Percentiles rank a stretch among this genome's conserved stretches.
phyloP scores from a whole-genome alignment of 2,113 vertebrate genomes.

The Pachyramphus minor region DNA sequence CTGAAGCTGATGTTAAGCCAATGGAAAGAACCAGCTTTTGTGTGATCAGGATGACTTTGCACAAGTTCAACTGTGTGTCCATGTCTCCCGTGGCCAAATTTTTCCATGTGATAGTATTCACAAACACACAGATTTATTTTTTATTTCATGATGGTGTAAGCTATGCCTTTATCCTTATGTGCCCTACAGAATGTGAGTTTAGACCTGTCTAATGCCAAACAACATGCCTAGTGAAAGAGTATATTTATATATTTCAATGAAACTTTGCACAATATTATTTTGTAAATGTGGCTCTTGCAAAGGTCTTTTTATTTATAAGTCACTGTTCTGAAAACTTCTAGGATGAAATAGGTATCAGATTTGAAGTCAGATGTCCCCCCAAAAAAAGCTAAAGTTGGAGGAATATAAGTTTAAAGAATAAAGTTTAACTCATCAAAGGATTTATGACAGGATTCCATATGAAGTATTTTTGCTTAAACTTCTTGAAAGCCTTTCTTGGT shows the following conservation, averaged over 20 bases:
- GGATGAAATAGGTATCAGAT: background rate
- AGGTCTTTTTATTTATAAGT: background rate
- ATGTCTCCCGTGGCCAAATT: background rate
- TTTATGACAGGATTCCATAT: background rate
- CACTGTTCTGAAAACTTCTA: background rate
- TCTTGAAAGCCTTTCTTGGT: background rate
- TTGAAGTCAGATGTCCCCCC: background rate
- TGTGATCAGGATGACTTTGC: background rate
- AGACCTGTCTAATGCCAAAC: background rate
- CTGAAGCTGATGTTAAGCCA: background rate
- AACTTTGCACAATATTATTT: background rate
- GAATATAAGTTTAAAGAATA: background rate
- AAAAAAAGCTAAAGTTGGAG: background rate
- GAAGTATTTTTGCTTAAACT: background rate
- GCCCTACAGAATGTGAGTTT: background rate
- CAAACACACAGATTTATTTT: background rate
- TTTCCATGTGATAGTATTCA: background rate
- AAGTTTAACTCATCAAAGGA: background rate
- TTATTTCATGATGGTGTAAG: background rate
- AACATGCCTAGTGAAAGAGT: background rate
- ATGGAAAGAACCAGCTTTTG: background rate
- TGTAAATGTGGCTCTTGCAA: background rate
- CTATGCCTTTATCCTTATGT: background rate
- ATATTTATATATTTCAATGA: background rate
- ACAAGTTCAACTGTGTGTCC: background rate